These are phyloP conservation scores for Drosophila fuyamai DNA, from an alignment of 1,140 invertebrate species.

Conservation along the genomic window DNA sequence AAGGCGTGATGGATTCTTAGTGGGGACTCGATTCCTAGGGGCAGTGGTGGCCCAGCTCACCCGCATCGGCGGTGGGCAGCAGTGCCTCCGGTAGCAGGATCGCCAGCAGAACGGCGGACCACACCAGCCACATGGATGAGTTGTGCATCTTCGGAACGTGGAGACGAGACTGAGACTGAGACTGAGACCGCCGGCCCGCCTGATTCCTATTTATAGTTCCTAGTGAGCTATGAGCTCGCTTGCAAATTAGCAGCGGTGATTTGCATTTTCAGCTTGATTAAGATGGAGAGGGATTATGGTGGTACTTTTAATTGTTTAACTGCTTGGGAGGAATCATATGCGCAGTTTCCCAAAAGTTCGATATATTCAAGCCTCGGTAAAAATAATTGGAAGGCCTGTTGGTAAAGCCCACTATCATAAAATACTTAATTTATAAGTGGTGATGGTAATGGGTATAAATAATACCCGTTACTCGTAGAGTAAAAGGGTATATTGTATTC, in stretches of 20 bases:
- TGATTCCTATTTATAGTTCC: conserved; percentile 71
- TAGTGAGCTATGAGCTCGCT: neutral
- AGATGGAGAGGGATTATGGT: conserved; percentile 12
- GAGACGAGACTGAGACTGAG: conserved; percentile 39
- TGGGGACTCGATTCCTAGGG: too few relatives aligned
- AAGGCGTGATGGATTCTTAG: neutral
- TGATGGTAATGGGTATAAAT: too few relatives aligned
- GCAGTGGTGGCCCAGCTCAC: conserved; percentile 17
- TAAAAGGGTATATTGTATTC: too few relatives aligned
- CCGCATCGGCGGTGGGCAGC: conserved; percentile 20
- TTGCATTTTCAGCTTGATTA: conserved; percentile 50
- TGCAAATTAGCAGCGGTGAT: conserved; percentile 55
- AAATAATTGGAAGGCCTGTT: too few relatives aligned
- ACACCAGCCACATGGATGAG: conserved; percentile 11
- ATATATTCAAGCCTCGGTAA: neutral
- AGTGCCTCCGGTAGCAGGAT: conserved; percentile 11
- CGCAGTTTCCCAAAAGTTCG: neutral
- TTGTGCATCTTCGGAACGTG: conserved; percentile 47
- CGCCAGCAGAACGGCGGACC: conserved; percentile 14
- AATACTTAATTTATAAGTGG: too few relatives aligned
- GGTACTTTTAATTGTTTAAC: conserved; percentile 56
- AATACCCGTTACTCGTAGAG: too few relatives aligned
- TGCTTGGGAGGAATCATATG: conserved; percentile 8
- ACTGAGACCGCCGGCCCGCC: conserved; percentile 19
- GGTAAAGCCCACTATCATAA: too few relatives aligned